These are phyloP conservation scores for Acromyrmex charruanus DNA, from an alignment of 1,140 invertebrate species.

Conservation along the genomic window DNA sequence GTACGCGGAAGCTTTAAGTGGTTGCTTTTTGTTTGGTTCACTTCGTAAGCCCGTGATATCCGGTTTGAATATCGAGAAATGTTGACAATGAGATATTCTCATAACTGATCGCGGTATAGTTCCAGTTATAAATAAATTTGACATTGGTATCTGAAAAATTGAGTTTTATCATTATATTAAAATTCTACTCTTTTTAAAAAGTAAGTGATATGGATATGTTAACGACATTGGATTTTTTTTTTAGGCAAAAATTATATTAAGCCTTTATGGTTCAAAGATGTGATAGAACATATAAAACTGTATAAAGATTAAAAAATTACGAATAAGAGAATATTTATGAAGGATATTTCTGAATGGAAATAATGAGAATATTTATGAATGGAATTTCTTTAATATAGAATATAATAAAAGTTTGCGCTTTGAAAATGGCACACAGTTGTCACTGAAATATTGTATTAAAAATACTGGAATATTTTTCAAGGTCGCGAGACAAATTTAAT, in stretches of 20 bases:
- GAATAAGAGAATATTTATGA: background rate
- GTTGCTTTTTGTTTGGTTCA: conserved; percentile 22
- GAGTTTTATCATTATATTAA: background rate
- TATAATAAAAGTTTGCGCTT: background rate
- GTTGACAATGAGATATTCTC: background rate
- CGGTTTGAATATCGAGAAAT: background rate
- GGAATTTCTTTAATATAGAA: background rate
- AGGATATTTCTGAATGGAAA: too few relatives aligned
- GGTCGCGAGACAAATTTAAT: background rate
- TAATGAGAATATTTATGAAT: background rate
- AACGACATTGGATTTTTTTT: too few relatives aligned
- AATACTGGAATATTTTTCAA: conserved; percentile 31
- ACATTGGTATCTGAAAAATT: background rate
- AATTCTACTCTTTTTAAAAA: background rate
- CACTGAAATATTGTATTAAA: background rate
- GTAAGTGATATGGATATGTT: background rate
- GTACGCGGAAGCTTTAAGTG: conserved; percentile 66
- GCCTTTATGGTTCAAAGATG: background rate
- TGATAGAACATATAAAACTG: background rate
- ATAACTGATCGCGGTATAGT: background rate
- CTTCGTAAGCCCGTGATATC: background rate
- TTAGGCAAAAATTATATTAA: background rate
- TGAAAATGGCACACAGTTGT: background rate
- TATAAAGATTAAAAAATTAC: background rate
- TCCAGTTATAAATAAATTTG: background rate